Evolutionary conservation across 2,888 invertebrate genomes (phyloP), one percentile per base, ranked within the genome.

Genomic region (Falcaria lacertinaria): DNA sequence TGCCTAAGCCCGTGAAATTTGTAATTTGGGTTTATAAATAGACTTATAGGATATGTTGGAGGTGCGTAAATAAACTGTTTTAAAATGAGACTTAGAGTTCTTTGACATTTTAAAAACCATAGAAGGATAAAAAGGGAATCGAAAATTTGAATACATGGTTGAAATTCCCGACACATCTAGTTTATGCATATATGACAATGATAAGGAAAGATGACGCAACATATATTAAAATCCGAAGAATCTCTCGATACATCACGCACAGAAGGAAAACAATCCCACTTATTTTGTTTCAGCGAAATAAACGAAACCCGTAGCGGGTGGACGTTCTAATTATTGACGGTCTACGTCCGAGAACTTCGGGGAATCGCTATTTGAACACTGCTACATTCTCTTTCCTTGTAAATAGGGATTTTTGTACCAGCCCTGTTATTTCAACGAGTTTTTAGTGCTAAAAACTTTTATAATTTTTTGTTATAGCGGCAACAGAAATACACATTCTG

Each of bases 261-360:
- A 11, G 22, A 37, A 22, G 35, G 13, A 37, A 37, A 37, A 22
- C 37, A 25, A 11, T 34, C 28, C 28, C 28, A 0, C 13, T 11
- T 36, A 22, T 7, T 36, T 15, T 13, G 17, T 19, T n/a, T 19
- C 13, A 13, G 13, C 13, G 5, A 35, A 15, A 35, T 13, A 6
- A 35, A 19, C 17, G 11, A 16, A 17, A 14, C 37, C 19, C 25
- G 37, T 7, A 14, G 14, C 37, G 37, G 22, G 13, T 15, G 34
- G 34, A 15, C 19, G 37, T 14, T 22, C 25, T 37, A 37, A 37
- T 37, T 37, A 37, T 37, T 37, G 37, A 37, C 25, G 14, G 37
- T 37, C 37, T 13, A 37, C 22, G 22, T 37, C 14, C 22, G 22
- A 8, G 4, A 28, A 22, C 37, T 22, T 37, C 6, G 19, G 37